A percentile compares a stretch with the other conserved stretches of the same genome.
Evolutionary conservation across 2,888 invertebrate species (phyloP).

Genomic region (Aradus depressus): DNA sequence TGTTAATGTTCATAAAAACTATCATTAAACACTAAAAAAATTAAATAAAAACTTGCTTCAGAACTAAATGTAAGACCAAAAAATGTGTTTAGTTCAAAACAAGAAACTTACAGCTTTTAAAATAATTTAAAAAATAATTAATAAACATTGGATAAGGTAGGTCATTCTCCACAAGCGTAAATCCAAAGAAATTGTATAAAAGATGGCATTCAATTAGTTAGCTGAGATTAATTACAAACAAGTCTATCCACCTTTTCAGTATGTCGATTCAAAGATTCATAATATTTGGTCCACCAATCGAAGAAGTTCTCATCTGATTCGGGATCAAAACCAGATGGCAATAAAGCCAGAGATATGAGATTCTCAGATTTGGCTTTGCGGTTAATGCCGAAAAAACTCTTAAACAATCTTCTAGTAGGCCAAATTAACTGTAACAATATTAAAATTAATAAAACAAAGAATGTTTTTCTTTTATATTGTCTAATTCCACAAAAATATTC

Average conservation of each 20-base stretch:
- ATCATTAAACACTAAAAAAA: neutral
- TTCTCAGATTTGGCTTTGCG: neutral
- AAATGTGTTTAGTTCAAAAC: neutral
- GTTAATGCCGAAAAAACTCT: too few relatives aligned
- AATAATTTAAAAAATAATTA: neutral
- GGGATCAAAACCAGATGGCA: neutral
- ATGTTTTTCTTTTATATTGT: too few relatives aligned
- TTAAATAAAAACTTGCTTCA: neutral
- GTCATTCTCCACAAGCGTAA: too few relatives aligned
- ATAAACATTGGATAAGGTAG: too few relatives aligned
- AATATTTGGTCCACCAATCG: slow-evolving; percentile 24
- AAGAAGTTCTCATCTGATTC: neutral
- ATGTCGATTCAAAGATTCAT: slow-evolving; percentile 7
- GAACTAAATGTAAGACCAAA: neutral
- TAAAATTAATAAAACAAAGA: too few relatives aligned
- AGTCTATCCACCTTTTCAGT: too few relatives aligned
- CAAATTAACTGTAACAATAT: neutral
- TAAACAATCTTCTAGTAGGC: slow-evolving; percentile 4
- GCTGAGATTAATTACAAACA: too few relatives aligned
- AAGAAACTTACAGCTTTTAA: neutral
- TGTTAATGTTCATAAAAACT: too few relatives aligned
- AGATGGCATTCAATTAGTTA: too few relatives aligned
- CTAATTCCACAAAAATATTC: too few relatives aligned
- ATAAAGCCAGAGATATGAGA: neutral
- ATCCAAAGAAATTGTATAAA: too few relatives aligned